phyloP scores from a whole-genome alignment of 1,140 invertebrate genomes.

The Lycorma delicatula region DNA sequence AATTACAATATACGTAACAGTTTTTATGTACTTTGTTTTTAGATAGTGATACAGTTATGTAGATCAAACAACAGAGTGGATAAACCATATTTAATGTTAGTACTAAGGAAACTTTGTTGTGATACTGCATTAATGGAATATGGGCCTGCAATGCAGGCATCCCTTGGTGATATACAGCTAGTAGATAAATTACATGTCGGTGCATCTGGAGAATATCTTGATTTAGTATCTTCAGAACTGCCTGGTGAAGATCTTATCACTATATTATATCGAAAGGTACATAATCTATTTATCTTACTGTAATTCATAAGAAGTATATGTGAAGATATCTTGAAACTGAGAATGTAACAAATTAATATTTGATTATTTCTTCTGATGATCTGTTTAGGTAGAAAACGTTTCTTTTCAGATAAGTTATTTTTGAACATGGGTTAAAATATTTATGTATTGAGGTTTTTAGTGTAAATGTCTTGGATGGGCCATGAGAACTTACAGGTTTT shows the following conservation, averaged over 20 bases:
- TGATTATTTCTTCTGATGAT: too few species aligned
- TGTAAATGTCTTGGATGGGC: too few species aligned
- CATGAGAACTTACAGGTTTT: too few species aligned
- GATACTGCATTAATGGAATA: conserved; percentile 70
- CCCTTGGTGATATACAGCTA: conserved; percentile 58
- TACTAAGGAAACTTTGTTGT: conserved; percentile 56
- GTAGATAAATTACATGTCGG: conserved; percentile 72
- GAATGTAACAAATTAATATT: too few species aligned
- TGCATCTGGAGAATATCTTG: conserved; percentile 62
- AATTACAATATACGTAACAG: too few species aligned
- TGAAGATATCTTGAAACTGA: too few species aligned
- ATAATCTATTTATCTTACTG: conserved; percentile 3
- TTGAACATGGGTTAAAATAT: too few species aligned
- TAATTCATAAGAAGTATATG: too few species aligned
- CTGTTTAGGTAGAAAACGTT: too few species aligned
- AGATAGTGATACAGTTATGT: conserved; percentile 44
- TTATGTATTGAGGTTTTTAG: too few species aligned
- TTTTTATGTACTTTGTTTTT: conserved; percentile 6
- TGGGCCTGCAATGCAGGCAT: conserved; percentile 67
- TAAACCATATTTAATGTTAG: conserved; percentile 65
- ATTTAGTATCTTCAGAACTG: conserved; percentile 54
- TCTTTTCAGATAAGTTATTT: too few species aligned
- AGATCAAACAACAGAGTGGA: conserved; percentile 55
- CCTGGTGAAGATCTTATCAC: conserved; percentile 53
- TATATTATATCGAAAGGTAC: conserved; percentile 66